Evolutionary conservation across 2,888 invertebrate genomes (phyloP).

Genomic region (Peribatodes rhomboidaria): DNA sequence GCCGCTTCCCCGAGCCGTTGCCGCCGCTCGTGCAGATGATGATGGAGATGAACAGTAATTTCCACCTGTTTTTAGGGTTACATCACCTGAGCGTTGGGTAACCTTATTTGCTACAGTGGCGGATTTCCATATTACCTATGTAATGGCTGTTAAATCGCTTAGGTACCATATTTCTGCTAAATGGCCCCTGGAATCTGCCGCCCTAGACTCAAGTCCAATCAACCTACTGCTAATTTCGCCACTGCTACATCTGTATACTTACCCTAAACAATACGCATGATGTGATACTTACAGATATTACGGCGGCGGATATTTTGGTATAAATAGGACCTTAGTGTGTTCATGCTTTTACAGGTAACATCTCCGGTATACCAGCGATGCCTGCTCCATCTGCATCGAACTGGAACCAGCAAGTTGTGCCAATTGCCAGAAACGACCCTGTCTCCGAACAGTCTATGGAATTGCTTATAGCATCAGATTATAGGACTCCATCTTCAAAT

Average conservation of each 20-base stretch:
- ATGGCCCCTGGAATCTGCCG: no score
- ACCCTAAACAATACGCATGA: no score
- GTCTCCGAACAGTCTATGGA: constrained; percentile 45
- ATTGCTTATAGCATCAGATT: constrained; percentile 51
- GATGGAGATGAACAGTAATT: constrained; percentile 48
- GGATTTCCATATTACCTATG: no score
- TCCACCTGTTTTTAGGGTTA: neutral
- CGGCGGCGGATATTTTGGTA: no score
- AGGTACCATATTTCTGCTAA: no score
- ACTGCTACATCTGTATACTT: no score
- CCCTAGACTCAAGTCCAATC: no score
- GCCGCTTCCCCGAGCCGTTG: constrained; percentile 55
- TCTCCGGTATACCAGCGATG: constrained; percentile 18
- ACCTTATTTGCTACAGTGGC: neutral
- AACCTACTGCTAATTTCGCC: no score
- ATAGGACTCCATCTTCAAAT: constrained; percentile 30
- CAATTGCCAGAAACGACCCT: constrained; percentile 10
- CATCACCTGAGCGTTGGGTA: neutral
- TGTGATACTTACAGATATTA: no score
- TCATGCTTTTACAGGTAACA: constrained; percentile 16
- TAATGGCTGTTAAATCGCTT: no score
- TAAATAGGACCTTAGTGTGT: neutral
- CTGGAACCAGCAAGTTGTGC: constrained; percentile 39
- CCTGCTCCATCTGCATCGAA: constrained; percentile 31
- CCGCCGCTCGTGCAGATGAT: constrained; percentile 47